Conservation (phyloP, 2,113 vertebrate genomes). For the Phalacrocorax brasilianus region DNA sequence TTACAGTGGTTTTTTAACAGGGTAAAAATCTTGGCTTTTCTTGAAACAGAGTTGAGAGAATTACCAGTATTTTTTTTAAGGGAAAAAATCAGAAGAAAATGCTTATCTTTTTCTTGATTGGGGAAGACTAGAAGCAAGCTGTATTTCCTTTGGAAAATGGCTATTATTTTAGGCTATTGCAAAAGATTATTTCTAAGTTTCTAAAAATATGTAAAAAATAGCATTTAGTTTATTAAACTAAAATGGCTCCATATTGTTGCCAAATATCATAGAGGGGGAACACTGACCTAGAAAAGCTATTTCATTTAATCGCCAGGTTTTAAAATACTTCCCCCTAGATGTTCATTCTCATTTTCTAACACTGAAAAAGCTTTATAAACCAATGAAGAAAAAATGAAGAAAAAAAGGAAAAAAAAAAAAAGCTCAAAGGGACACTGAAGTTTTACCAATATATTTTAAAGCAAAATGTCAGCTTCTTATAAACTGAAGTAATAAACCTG, state of each 20-base stretch:
- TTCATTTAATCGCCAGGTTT: neutral
- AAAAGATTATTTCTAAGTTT: neutral
- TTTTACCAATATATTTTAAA: neutral
- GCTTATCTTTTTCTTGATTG: neutral
- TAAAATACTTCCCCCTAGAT: neutral
- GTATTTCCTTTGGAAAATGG: neutral
- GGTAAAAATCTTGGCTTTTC: slow-evolving; percentile 32
- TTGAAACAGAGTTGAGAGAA: slow-evolving; percentile 40
- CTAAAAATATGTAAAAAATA: slow-evolving; percentile 6
- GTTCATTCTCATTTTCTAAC: neutral
- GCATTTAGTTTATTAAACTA: neutral
- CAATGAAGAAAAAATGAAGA: neutral
- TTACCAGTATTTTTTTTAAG: neutral
- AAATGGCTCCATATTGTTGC: neutral
- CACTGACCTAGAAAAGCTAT: slow-evolving; percentile 24
- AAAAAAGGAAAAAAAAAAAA: neutral
- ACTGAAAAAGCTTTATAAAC: neutral
- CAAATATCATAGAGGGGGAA: neutral
- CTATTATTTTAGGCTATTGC: slow-evolving; percentile 1
- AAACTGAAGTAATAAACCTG: slow-evolving; percentile 12
- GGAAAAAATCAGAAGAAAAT: neutral
- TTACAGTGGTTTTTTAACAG: slow-evolving; percentile 53
- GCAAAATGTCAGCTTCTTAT: neutral
- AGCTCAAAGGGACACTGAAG: neutral
- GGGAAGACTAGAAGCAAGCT: neutral